Conservation (phyloP, 2,888 invertebrate genomes). For the Sipha maydis region DNA sequence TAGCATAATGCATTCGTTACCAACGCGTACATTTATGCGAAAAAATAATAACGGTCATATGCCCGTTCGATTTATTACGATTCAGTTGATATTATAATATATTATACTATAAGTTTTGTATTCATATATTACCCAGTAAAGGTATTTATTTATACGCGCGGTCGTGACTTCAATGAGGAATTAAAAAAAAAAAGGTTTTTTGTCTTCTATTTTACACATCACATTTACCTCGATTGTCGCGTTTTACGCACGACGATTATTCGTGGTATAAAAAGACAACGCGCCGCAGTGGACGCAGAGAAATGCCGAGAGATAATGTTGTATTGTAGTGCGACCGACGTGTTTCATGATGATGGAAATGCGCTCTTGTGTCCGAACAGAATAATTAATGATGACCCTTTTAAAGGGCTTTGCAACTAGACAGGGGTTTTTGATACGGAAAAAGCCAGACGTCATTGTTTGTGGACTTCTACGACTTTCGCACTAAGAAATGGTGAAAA, state of each 20-base stretch:
- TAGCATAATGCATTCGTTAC: background rate
- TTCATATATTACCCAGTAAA: too few species aligned
- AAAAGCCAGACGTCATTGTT: conserved; percentile 30
- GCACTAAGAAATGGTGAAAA: conserved; percentile 13
- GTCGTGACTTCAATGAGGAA: too few species aligned
- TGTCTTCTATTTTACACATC: too few species aligned
- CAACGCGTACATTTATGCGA: background rate
- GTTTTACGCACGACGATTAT: background rate
- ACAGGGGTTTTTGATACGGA: conserved; percentile 9
- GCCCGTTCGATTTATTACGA: background rate
- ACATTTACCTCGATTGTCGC: background rate
- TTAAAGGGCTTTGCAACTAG: conserved; percentile 23
- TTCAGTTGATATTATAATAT: too few species aligned
- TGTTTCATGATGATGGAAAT: conserved; percentile 38
- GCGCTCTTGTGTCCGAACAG: conserved; percentile 42
- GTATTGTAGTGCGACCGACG: conserved; percentile 24
- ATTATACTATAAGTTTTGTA: too few species aligned
- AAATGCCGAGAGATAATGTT: conserved; percentile 21
- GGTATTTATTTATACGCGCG: too few species aligned
- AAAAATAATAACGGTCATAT: background rate
- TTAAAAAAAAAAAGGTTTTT: too few species aligned
- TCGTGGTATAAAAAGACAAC: background rate
- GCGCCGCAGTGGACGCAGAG: background rate
- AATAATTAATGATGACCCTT: conserved; percentile 54
- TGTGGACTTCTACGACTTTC: conserved; percentile 5